Conservation (phyloP, 2,888 invertebrate genomes). For the Tortrix viridana region DNA sequence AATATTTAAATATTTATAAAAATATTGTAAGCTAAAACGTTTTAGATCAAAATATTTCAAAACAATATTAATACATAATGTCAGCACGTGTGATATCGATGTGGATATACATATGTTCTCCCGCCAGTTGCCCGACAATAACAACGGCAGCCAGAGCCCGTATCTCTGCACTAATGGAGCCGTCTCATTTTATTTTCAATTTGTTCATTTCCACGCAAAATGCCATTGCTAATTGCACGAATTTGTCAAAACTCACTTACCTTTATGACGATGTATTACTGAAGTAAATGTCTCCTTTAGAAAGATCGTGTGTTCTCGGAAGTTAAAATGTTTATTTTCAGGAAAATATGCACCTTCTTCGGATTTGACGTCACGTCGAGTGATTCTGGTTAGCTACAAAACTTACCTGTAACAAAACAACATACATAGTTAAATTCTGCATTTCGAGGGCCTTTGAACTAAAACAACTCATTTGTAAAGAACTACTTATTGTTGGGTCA, state of each 20-base stretch:
- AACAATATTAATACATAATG: neutral
- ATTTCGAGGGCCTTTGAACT: neutral
- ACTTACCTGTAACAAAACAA: constrained; percentile 28
- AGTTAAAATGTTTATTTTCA: neutral
- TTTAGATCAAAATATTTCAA: too few relatives aligned
- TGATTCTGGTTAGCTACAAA: neutral
- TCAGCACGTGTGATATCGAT: neutral
- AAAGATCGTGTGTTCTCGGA: too few relatives aligned
- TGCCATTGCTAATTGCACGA: constrained; percentile 9
- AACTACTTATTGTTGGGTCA: too few relatives aligned
- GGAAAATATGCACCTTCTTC: neutral
- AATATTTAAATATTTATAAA: too few relatives aligned
- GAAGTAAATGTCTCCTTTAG: constrained; percentile 1
- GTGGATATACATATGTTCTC: neutral
- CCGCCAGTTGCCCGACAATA: neutral
- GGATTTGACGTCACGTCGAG: neutral
- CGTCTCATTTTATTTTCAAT: neutral
- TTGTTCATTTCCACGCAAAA: constrained; percentile 4
- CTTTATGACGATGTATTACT: constrained; percentile 21
- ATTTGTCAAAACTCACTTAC: constrained; percentile 13
- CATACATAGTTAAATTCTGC: neutral
- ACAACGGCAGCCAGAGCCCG: constrained; percentile 14
- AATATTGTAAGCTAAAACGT: too few relatives aligned
- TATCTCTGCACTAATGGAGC: constrained; percentile 14
- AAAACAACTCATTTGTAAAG: too few relatives aligned